Evolutionary conservation across 1,140 invertebrate species (phyloP), one percentile per base, ranked within the genome.

Genomic region (Aricia agestis): DNA sequence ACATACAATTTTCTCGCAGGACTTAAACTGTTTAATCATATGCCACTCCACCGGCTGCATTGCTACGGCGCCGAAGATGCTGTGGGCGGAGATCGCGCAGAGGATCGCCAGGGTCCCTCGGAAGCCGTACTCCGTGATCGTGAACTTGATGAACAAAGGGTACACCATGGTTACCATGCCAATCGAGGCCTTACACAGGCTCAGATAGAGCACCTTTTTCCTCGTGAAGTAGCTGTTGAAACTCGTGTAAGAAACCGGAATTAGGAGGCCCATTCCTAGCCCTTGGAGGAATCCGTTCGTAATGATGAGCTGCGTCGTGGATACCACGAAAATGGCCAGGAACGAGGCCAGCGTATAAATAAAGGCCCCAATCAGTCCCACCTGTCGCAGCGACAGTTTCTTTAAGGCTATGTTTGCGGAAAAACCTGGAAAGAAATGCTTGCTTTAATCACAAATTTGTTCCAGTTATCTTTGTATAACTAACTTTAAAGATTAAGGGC

Each of bases 41-140:
- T 96, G 94, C 94, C 94, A 95, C 76, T 94, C 93, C 1, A 96
- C 93, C 0, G 96, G 95, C 77, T 95, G 95, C 80, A 96, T 92
- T 0, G 95, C 86, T 7, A 94, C 77, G 59, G 94, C 93, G 1
- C 94, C 95, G 45, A 94, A 85, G 17, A 96, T 83, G 1, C 93
- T 93, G 75, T 96, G 93, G 0, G 94, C 91, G 69, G 94, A 93
- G 32, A 96, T 86, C 0, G 92, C 94, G 68, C 88, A 90, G 1
- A 92, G 63, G 13, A 96, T 92, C 0, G 94, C 86, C 58, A 95
- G 85, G 0, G 94, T 94, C 18, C 94, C 94, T 74, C 93, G 84
- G 71, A 93, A 95, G 1, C 94, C 94, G 71, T 93, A 95, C 73
- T 92, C 83, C 0, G 88, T 85, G 76, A 94, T 88, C 45, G 93